Base-by-base conservation (phyloP, 2,113 vertebrate species). In the Thermophis baileyi region DNA sequence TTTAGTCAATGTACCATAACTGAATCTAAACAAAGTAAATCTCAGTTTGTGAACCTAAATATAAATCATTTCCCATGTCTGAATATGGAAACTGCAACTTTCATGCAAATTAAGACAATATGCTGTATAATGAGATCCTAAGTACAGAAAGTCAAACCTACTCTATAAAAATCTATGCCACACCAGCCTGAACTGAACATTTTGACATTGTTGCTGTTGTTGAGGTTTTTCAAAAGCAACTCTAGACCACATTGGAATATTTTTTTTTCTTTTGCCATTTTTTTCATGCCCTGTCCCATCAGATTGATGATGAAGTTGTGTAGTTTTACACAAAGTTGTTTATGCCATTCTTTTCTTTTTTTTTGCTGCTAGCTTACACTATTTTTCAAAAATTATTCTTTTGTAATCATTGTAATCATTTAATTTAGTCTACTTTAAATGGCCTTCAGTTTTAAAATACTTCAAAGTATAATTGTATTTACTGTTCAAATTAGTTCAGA, bases 11-110 rank as follows among this genome's bases (percentile, higher is more conserved):
- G 91, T 35, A 90, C 30, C 74, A 55, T 50, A 93, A 27, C 49
- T 93, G 91, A 95, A 95, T 90, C 53, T 96, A 95, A 97, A 94
- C 47, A 95, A 95, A 97, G 94, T 87, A 6, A 94, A 90, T 8
- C 46, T 95, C 0, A 53, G 85, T 89, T 90, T 93, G 90, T 94
- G 50, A 92, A 74, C 2, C 81, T 92, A 94, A 95, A 91, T 94
- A 91, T 87, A 93, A 96, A 92, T 91, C 53, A 92, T 95, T 95
- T 94, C 86, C 74, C 46, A 89, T 91, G 93, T 87, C 93, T 95
- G 87, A 12, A 35, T 94, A 88, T 88, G 92, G 50, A 90, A 93
- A 95, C 95, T 93, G n/a, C 96, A 94, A 20, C 0, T 93, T 96
- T 95, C 54, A 93, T 85, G 86, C 87, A 94, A 95, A 95, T 95